Conservation (phyloP, 2,888 invertebrate species). For the Apotomis betuletana region DNA sequence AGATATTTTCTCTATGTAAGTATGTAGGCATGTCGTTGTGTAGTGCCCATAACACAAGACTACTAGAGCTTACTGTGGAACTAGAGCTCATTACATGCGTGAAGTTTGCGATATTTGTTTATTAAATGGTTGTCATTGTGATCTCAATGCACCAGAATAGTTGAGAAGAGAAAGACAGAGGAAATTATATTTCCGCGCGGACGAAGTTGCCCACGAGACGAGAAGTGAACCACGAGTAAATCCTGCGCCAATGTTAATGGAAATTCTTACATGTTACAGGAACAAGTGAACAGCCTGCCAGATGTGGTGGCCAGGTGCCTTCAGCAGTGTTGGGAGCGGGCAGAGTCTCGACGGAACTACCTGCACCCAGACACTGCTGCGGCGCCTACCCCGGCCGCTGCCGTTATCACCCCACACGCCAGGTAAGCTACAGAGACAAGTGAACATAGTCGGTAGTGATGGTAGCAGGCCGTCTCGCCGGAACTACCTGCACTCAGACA, state of each 20-base stretch:
- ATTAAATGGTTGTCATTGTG: too few species aligned
- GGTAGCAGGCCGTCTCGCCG: slow-evolving; percentile 90
- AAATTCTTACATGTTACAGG: slow-evolving; percentile 67
- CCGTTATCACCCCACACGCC: slow-evolving; percentile 83
- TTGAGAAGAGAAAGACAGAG: too few species aligned
- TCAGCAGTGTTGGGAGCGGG: slow-evolving; percentile 90
- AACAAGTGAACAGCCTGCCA: slow-evolving; percentile 92
- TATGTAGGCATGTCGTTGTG: too few species aligned
- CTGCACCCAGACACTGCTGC: slow-evolving; percentile 95
- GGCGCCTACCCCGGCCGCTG: slow-evolving; percentile 79
- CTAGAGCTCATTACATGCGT: too few species aligned
- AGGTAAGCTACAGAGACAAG: slow-evolving; percentile 66
- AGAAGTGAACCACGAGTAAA: background rate
- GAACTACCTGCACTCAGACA: slow-evolving; percentile 76
- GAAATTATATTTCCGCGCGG: too few species aligned
- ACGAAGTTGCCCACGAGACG: too few species aligned
- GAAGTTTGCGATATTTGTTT: too few species aligned
- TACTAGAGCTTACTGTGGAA: too few species aligned
- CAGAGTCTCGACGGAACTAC: slow-evolving; percentile 92
- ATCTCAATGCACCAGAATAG: too few species aligned
- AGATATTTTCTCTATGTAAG: too few species aligned
- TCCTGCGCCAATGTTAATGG: background rate
- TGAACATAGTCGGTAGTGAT: slow-evolving; percentile 85
- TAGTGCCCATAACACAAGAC: too few species aligned
- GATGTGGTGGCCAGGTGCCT: slow-evolving; percentile 91